Evolutionary conservation across 2,113 vertebrate species (phyloP).

Genomic region (Semnornis frantzii): DNA sequence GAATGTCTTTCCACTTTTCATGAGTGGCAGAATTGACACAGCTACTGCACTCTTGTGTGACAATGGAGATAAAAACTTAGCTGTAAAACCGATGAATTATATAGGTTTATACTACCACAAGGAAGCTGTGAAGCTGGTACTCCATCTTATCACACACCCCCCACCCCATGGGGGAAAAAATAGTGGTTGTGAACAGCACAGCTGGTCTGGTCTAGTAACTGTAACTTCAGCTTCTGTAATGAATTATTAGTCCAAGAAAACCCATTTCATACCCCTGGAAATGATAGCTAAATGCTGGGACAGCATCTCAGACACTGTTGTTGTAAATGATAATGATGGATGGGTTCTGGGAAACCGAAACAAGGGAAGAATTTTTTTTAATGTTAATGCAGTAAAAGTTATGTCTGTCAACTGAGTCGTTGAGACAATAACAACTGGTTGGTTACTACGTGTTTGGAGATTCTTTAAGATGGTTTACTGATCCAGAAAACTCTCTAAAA

Average conservation of each 20-base stretch:
- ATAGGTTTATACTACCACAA: neutral
- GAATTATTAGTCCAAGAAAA: neutral
- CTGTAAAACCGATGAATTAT: neutral
- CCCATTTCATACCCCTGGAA: neutral
- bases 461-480: neutral
- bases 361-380: neutral
- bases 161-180: too few species aligned
- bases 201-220: neutral
- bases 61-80: neutral
- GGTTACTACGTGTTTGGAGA: neutral
- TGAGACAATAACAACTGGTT: neutral
- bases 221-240: neutral
- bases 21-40: neutral
- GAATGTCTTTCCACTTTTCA: neutral
- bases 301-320: neutral
- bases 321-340: neutral
- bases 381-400: neutral
- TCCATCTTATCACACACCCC: neutral
- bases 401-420: neutral
- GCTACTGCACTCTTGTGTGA: neutral
- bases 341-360: neutral
- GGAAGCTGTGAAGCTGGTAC: neutral
- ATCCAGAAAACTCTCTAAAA: constrained; percentile 4
- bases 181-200: neutral
- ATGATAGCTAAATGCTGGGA: neutral